Conservation (phyloP, 1,140 invertebrate species). For the Halictus rubicundus region DNA sequence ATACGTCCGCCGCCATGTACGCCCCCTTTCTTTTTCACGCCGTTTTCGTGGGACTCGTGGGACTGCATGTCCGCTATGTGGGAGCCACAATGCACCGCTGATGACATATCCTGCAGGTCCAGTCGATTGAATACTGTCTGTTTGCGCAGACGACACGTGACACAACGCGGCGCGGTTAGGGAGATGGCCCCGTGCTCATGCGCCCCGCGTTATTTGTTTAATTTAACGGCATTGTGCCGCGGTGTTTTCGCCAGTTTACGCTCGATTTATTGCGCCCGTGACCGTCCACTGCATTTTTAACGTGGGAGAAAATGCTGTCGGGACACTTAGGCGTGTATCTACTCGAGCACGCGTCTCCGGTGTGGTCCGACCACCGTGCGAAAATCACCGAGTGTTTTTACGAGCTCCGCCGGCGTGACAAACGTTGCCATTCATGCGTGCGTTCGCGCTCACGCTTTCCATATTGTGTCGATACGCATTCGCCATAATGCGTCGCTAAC, state of each 20-base stretch:
- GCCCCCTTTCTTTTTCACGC: neutral
- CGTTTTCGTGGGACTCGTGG: slow-evolving; percentile 42
- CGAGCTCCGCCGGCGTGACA: neutral
- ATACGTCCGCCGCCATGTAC: neutral
- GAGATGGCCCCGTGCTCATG: slow-evolving; percentile 47
- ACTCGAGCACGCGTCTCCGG: neutral
- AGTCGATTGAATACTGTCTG: slow-evolving; percentile 61
- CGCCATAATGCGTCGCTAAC: neutral
- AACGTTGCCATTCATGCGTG: neutral
- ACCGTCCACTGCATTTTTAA: slow-evolving; percentile 58
- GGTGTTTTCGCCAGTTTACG: slow-evolving; percentile 34
- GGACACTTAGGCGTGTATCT: neutral
- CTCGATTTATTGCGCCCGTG: slow-evolving; percentile 50
- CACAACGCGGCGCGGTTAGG: slow-evolving; percentile 32
- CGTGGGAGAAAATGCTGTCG: slow-evolving; percentile 35
- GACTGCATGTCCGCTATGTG: slow-evolving; percentile 41
- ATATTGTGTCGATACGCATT: neutral
- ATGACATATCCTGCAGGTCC: slow-evolving; percentile 55
- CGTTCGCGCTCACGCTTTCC: neutral
- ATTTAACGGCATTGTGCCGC: slow-evolving; percentile 72
- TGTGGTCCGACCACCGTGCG: neutral
- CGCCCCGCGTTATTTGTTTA: slow-evolving; percentile 71
- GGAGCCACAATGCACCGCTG: slow-evolving; percentile 57
- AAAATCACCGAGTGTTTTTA: neutral
- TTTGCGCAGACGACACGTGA: slow-evolving; percentile 65